Base-by-base conservation (phyloP, 1,140 invertebrate species). In the Muscidifurax raptorellus region DNA sequence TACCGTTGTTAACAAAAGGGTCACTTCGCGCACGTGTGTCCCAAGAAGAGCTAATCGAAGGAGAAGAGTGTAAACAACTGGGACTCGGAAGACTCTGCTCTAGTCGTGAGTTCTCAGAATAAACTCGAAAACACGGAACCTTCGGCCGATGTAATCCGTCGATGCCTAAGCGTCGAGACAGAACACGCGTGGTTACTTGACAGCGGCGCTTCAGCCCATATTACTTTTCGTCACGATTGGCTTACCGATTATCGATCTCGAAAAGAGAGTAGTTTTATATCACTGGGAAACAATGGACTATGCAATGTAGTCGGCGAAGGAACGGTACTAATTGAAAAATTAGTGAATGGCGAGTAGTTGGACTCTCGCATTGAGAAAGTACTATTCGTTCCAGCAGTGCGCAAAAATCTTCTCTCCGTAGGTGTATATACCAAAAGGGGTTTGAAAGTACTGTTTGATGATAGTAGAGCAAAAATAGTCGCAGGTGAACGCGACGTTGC, bases 331-430 rank as follows among this genome's bases (percentile, higher is more conserved):
- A 79, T 87, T 64, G 77, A 86, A 22, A 80, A 59, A 72, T 32
- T 76, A 6, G 79, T 83, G 25, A 84, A 83, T n/a, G 75, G 80
- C 27, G 36, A 77, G 64, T 87, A 77, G 81, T 32, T n/a, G n/a
- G 76, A 67, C 44, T n/a, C 67, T 9, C 80, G 40, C 32, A 74
- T 87, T 25, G 80, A 78, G 66, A 85, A 87, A 52, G 85, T 87
- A 52, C 75, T 84, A 32, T 85, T 82, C 69, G 82, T 87, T 66
- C 85, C 85, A 47, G 59, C 80, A 27, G 18, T 83, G n/a, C 72
- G 74, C 4, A 83, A 83, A 52, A 87, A 88, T 67, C 75, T 88
- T 64, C 85, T 88, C 74, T 88, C 88, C 80, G 84, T 86, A 10
- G 86, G 67, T 28, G 80, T 80, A 72, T 76, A 71, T 66, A 84